A percentile compares a stretch with the other conserved stretches of the same genome.
These are phyloP conservation scores for Fregetta grallaria DNA, from an alignment of 2,113 vertebrate genomes.

Conservation along the genomic window DNA sequence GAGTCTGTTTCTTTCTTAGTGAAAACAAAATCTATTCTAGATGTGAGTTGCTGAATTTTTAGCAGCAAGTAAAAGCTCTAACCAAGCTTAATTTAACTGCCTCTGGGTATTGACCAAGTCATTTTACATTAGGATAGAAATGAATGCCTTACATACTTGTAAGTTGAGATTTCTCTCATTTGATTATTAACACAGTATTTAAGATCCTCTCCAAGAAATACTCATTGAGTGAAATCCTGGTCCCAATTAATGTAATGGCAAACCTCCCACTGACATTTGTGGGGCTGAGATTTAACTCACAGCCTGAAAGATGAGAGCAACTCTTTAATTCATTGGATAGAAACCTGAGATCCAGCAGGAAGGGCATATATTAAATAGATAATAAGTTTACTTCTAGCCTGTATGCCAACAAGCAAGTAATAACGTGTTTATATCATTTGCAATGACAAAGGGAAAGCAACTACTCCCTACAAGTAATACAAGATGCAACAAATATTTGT, in stretches of 20 bases:
- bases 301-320: not conserved
- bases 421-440: slow-evolving; percentile 2
- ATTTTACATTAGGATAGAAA: not conserved
- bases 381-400: slow-evolving; percentile 16
- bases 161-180: not conserved
- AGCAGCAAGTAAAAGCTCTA: not conserved
- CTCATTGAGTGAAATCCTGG: not conserved
- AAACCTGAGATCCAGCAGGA: slow-evolving; percentile 1
- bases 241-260: not conserved
- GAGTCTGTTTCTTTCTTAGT: not conserved
- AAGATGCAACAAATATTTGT: slow-evolving; percentile 25
- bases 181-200: not conserved
- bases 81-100: not conserved
- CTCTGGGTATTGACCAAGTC: not conserved
- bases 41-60: not conserved
- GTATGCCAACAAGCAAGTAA: not conserved
- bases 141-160: not conserved
- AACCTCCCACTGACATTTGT: not conserved
- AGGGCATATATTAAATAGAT: not conserved
- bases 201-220: not conserved
- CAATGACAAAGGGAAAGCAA: not conserved
- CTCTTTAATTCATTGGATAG: not conserved
- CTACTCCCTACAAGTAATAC: not conserved
- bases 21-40: slow-evolving; percentile 13
- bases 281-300: not conserved